These are phyloP conservation scores for Pimpla rufipes DNA, from an alignment of 2,888 invertebrate species.

Conservation along the genomic window DNA sequence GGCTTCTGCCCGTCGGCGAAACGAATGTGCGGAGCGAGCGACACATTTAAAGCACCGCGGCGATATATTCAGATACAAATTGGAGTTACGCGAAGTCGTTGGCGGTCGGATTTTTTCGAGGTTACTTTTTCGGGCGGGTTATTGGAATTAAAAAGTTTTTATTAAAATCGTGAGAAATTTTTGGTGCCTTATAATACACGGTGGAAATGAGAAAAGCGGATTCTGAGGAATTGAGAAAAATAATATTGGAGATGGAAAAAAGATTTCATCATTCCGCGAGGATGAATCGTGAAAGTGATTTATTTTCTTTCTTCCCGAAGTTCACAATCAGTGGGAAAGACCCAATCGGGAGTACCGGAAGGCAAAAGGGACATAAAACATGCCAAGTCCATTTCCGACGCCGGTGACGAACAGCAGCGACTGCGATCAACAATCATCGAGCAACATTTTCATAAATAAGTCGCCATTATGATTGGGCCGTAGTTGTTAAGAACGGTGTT, in stretches of 20 bases:
- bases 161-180: not conserved
- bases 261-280: not conserved
- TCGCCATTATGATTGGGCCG: not conserved
- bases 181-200: not conserved
- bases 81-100: conserved; percentile 3
- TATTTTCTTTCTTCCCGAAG: not conserved
- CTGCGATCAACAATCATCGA: not conserved
- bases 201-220: not conserved
- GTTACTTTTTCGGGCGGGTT: not conserved
- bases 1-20: not conserved
- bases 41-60: not conserved
- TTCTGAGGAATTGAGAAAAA: not conserved
- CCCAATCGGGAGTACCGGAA: not conserved
- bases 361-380: too few relatives aligned
- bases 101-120: too few relatives aligned
- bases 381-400: not conserved
- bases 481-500: not conserved
- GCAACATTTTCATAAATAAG: not conserved
- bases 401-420: not conserved
- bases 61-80: conserved; percentile 26
- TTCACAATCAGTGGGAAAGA: not conserved
- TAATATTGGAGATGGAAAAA: not conserved
- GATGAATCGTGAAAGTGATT: not conserved
- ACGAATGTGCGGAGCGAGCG: conserved; percentile 16
- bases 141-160: not conserved